Evolutionary conservation across 2,797 vertebrate genomes (phyloP).

Genomic region (Lepidocolaptes lacrymiger): DNA sequence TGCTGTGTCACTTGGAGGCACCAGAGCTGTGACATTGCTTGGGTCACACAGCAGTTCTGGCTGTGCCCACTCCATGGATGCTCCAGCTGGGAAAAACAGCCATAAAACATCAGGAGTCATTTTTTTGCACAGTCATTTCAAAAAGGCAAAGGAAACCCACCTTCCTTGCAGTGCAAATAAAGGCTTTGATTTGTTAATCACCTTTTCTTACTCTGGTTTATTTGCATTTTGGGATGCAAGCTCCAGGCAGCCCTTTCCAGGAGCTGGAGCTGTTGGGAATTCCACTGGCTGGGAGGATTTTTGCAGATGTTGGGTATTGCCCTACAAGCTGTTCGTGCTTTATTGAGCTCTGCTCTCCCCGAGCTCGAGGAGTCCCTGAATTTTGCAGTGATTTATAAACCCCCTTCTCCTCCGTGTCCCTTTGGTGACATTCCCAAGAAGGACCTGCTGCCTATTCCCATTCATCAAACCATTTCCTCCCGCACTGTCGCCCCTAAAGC

Average conservation of each 20-base stretch:
- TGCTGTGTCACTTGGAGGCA: not conserved
- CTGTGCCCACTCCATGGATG: accelerated
- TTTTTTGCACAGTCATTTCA: not conserved
- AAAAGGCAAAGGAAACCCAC: not conserved
- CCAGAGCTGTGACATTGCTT: accelerated
- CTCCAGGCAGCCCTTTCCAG: not conserved
- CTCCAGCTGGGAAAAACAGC: not conserved
- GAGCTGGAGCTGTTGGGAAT: not conserved
- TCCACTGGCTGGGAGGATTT: not conserved
- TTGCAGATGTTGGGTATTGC: conserved; percentile 12
- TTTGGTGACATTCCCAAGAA: not conserved
- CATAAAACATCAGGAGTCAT: accelerated
- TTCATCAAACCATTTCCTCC: not conserved
- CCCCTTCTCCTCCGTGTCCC: not conserved
- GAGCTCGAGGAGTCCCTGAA: not conserved
- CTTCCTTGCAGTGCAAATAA: accelerated
- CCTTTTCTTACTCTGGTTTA: not conserved
- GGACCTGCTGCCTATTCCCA: not conserved
- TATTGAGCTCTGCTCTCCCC: not conserved
- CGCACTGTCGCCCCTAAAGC: not conserved
- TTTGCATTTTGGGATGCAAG: not conserved
- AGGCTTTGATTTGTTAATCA: not conserved
- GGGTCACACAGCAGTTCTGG: not conserved
- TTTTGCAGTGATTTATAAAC: not conserved
- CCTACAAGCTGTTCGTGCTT: not conserved